A percentile compares a stretch with the other conserved stretches of the same genome.
phyloP scores from a whole-genome alignment of 2,888 invertebrate species.

The Andrena trimmerana region DNA sequence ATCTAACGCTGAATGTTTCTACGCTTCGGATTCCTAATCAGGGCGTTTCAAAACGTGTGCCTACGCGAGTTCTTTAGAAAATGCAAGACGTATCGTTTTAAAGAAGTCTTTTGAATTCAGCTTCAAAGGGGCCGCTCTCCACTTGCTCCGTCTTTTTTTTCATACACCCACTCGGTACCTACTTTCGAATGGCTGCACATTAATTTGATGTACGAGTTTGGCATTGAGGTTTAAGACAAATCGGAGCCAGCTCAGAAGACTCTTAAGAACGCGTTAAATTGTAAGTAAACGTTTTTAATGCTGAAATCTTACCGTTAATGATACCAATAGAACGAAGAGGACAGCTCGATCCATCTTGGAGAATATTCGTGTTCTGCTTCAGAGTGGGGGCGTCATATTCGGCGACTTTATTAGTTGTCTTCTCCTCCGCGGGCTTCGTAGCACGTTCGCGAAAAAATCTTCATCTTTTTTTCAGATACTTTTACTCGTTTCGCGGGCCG shows the following conservation, averaged over 20 bases:
- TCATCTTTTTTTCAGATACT: constrained; percentile 41
- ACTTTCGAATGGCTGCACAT: constrained; percentile 23
- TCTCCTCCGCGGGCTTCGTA: constrained; percentile 13
- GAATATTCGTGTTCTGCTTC: constrained; percentile 49
- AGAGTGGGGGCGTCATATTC: constrained; percentile 46
- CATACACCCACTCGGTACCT: not conserved
- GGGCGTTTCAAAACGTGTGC: constrained; percentile 26
- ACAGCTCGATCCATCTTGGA: constrained; percentile 65
- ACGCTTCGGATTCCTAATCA: too few relatives aligned
- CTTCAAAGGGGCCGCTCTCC: constrained; percentile 39
- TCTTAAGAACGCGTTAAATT: constrained; percentile 60
- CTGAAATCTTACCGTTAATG: constrained; percentile 67
- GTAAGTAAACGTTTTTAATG: constrained; percentile 43
- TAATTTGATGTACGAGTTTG: constrained; percentile 61
- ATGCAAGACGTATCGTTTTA: constrained; percentile 29
- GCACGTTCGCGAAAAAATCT: constrained; percentile 10
- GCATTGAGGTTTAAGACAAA: constrained; percentile 54
- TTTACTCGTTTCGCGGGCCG: constrained; percentile 14
- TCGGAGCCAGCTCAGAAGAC: constrained; percentile 30
- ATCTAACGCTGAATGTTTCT: not conserved
- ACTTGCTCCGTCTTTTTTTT: constrained; percentile 21
- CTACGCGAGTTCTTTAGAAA: constrained; percentile 23
- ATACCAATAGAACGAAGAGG: constrained; percentile 59
- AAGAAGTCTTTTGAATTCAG: constrained; percentile 33
- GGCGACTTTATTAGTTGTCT: constrained; percentile 13